Evolutionary conservation across 2,888 invertebrate genomes (phyloP).

Genomic region (Apodemia mormo): DNA sequence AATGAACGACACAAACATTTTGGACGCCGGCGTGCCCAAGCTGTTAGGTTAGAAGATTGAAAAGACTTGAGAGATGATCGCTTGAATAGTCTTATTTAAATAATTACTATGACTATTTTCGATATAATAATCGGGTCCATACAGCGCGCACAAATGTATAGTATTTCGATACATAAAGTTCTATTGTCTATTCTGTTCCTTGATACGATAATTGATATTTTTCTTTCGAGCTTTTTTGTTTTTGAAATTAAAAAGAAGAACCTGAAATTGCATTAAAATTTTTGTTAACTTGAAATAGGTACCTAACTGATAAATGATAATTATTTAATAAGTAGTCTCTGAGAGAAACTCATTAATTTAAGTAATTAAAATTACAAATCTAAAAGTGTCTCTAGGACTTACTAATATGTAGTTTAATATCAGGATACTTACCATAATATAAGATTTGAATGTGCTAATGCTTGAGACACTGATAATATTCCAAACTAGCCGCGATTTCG

Average conservation of each 20-base stretch:
- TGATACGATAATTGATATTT: background rate
- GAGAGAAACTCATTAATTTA: no score
- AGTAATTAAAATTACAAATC: no score
- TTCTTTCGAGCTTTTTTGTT: background rate
- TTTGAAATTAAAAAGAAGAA: background rate
- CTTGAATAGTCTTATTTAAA: conserved; percentile 47
- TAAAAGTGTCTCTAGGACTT: no score
- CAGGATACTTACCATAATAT: no score
- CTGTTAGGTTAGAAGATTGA: conserved; percentile 70
- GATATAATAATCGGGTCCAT: background rate
- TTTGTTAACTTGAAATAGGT: no score
- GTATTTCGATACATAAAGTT: background rate
- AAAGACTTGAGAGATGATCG: conserved; percentile 66
- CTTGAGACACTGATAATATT: no score
- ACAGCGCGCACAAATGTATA: background rate
- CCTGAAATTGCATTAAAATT: background rate
- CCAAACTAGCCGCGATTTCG: no score
- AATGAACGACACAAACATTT: conserved; percentile 79
- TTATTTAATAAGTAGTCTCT: no score
- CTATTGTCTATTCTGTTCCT: background rate
- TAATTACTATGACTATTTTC: conserved; percentile 11
- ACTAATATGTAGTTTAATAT: no score
- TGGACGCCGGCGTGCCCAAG: conserved; percentile 56
- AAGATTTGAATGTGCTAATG: no score
- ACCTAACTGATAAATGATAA: no score